A percentile compares a stretch with the other conserved stretches of the same genome.
phyloP scores from a whole-genome alignment of 2,113 vertebrate species.

The Leiothrix lutea region DNA sequence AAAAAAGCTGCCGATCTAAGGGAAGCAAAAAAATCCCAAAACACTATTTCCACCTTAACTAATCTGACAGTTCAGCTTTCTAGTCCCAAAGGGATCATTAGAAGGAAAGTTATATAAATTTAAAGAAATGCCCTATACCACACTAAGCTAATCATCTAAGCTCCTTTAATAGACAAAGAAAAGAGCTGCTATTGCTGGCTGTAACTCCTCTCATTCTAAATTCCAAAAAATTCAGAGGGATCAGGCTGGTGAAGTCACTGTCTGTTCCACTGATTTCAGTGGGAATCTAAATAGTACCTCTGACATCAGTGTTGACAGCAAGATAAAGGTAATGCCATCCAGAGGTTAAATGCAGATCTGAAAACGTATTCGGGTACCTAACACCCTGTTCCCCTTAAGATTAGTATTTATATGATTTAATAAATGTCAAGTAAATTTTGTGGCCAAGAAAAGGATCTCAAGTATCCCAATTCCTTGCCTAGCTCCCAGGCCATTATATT shows the following conservation, averaged over 20 bases:
- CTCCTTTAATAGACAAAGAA: not conserved
- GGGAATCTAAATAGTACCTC: not conserved
- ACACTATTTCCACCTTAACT: not conserved
- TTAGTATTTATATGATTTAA: not conserved
- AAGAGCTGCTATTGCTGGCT: not conserved
- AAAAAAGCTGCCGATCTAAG: not conserved
- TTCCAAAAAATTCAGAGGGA: not conserved
- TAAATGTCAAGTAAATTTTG: not conserved
- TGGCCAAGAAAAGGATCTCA: not conserved
- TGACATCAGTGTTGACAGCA: not conserved
- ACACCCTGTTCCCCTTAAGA: not conserved
- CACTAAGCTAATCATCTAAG: not conserved
- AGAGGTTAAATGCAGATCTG: not conserved
- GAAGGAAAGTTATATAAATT: not conserved
- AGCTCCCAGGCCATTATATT: not conserved
- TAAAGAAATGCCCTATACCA: not conserved
- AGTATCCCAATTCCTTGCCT: not conserved
- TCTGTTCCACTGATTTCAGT: not conserved
- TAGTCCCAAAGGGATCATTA: not conserved
- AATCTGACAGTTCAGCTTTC: not conserved
- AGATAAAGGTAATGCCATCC: not conserved
- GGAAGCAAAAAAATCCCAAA: not conserved
- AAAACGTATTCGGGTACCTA: not conserved
- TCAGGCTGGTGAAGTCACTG: not conserved
- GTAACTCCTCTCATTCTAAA: not conserved